A percentile compares a stretch with the other conserved stretches of the same genome.
Evolutionary conservation across 1,140 invertebrate species (phyloP).

Genomic region (Himalopsyche phryganea): DNA sequence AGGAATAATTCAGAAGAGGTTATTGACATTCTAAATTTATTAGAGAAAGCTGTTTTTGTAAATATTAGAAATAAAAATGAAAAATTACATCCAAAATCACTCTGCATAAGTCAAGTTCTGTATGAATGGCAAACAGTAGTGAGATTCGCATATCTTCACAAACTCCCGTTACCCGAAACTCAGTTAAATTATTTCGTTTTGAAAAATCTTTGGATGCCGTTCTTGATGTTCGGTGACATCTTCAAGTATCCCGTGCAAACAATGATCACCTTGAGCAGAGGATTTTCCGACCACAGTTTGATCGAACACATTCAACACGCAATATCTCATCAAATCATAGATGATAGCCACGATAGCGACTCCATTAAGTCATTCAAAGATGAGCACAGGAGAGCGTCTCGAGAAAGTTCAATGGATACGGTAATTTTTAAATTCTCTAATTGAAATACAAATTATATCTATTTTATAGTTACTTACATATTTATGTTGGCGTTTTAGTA

Average conservation of each 20-base stretch:
- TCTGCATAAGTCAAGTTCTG: constrained; percentile 37
- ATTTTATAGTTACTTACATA: too few relatives aligned
- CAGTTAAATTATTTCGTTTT: constrained; percentile 55
- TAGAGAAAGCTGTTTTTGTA: constrained; percentile 39
- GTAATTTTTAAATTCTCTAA: too few relatives aligned
- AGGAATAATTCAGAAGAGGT: constrained; percentile 44
- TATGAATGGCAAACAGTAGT: constrained; percentile 58
- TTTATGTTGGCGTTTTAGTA: too few relatives aligned
- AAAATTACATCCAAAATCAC: constrained; percentile 14
- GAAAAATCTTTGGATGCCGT: constrained; percentile 61
- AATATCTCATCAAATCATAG: constrained; percentile 46
- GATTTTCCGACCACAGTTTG: constrained; percentile 51
- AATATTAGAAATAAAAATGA: constrained; percentile 18
- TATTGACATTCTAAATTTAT: constrained; percentile 42
- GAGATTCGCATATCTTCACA: constrained; percentile 57
- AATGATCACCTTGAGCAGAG: constrained; percentile 52
- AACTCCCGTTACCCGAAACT: constrained; percentile 52
- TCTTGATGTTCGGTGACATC: constrained; percentile 59
- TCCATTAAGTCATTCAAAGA: constrained; percentile 44
- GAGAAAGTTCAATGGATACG: constrained; percentile 43
- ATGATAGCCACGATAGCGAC: constrained; percentile 39
- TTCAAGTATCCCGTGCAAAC: constrained; percentile 59
- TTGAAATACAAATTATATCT: too few relatives aligned
- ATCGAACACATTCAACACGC: constrained; percentile 55
- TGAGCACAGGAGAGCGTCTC: constrained; percentile 41